Percentiles rank a stretch among this genome's conserved stretches.
These are phyloP conservation scores for Laspeyria flexula DNA, from an alignment of 2,888 invertebrate species.

Conservation along the genomic window DNA sequence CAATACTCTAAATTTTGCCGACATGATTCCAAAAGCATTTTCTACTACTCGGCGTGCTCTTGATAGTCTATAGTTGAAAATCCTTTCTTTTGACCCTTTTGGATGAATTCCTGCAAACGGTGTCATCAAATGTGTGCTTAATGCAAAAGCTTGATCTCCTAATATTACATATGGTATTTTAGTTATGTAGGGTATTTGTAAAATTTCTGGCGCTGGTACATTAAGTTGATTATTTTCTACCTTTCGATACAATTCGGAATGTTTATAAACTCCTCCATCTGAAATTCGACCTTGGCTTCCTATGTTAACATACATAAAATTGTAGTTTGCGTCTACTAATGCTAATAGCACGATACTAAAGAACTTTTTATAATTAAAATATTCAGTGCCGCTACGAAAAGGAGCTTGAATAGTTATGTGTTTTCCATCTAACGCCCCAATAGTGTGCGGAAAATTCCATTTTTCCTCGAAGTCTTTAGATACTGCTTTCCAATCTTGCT, in stretches of 20 bases:
- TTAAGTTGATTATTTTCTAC: slow-evolving; percentile 25
- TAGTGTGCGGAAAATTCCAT: slow-evolving; percentile 8
- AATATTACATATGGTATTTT: slow-evolving; percentile 20
- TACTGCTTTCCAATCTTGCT: neutral
- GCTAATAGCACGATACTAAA: slow-evolving; percentile 31
- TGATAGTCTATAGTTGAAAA: slow-evolving; percentile 32
- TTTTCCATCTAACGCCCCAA: slow-evolving; percentile 30
- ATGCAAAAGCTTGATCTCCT: no score
- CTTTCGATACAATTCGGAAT: slow-evolving; percentile 23
- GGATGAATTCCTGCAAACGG: no score
- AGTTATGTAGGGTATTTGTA: neutral
- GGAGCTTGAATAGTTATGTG: slow-evolving; percentile 24
- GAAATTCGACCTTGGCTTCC: slow-evolving; percentile 25
- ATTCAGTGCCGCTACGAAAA: slow-evolving; percentile 19
- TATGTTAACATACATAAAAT: slow-evolving; percentile 27
- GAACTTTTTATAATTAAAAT: slow-evolving; percentile 25
- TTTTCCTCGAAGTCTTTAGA: neutral
- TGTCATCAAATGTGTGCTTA: no score
- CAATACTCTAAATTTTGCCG: neutral
- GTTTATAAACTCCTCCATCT: slow-evolving; percentile 27
- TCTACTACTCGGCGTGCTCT: slow-evolving; percentile 19
- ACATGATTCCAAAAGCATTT: neutral
- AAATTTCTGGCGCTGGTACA: slow-evolving; percentile 24
- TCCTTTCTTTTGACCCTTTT: no score
- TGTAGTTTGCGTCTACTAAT: slow-evolving; percentile 29